These are phyloP conservation scores for Vesta saturnalis DNA, from an alignment of 2,888 invertebrate species.

Conservation along the genomic window DNA sequence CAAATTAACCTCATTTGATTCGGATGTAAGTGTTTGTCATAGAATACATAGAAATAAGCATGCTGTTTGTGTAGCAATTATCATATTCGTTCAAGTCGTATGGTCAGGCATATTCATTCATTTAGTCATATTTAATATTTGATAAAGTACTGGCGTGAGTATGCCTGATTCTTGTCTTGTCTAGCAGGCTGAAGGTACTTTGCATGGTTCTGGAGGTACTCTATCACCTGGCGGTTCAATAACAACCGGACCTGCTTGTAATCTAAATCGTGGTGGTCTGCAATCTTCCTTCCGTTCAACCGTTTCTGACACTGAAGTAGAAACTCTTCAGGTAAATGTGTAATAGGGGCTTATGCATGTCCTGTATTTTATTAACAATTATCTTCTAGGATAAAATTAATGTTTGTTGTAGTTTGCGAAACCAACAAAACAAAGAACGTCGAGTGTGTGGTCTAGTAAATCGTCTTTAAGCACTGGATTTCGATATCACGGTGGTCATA, in stretches of 20 bases:
- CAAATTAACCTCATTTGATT: constrained; percentile 89
- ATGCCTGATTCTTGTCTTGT: constrained; percentile 57
- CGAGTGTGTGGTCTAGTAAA: constrained; percentile 93
- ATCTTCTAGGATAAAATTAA: constrained; percentile 30
- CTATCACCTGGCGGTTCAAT: constrained; percentile 77
- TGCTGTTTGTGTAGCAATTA: constrained; percentile 10
- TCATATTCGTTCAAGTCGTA: constrained; percentile 21
- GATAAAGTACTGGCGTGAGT: constrained; percentile 40
- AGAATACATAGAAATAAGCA: constrained; percentile 7
- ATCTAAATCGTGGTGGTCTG: constrained; percentile 74
- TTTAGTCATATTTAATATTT: background rate
- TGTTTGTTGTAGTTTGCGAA: constrained; percentile 70
- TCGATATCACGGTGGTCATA: constrained; percentile 86
- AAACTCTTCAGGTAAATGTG: constrained; percentile 84
- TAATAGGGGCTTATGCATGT: constrained; percentile 29
- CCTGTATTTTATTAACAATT: background rate
- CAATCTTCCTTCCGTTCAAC: constrained; percentile 87
- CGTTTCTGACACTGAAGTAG: constrained; percentile 94
- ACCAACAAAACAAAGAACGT: constrained; percentile 80
- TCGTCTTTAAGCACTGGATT: constrained; percentile 88
- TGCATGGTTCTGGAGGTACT: constrained; percentile 72
- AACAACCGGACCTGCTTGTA: constrained; percentile 79
- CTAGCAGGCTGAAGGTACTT: constrained; percentile 68
- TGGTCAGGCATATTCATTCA: constrained; percentile 33
- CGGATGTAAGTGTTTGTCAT: constrained; percentile 82